phyloP scores from a whole-genome alignment of 2,797 vertebrate species.

The Takifugu rubripes region DNA sequence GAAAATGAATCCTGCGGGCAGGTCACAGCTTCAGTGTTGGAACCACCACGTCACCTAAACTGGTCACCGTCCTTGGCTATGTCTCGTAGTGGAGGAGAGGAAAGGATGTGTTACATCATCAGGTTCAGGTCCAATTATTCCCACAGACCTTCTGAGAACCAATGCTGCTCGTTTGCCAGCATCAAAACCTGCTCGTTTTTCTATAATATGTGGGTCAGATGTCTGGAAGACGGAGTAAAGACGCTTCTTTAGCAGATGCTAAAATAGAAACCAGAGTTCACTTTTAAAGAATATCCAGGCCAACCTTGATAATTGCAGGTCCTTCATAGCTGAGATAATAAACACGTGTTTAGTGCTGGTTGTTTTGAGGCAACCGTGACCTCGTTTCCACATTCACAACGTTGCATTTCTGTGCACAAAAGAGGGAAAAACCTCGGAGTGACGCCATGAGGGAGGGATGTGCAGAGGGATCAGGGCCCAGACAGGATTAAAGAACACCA shows the following conservation, averaged over 20 bases:
- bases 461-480: constrained; percentile 28
- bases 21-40: constrained; percentile 24
- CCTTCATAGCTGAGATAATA: not conserved
- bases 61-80: constrained; percentile 2
- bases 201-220: too few species aligned
- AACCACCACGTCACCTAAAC: constrained; percentile 4
- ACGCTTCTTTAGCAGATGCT: too few species aligned
- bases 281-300: too few species aligned
- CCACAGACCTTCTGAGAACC: constrained; percentile 2
- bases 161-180: not conserved
- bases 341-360: too few species aligned
- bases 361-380: too few species aligned
- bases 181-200: not conserved
- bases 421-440: not conserved
- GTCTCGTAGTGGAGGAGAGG: not conserved
- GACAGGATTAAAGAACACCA: constrained; percentile 73
- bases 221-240: too few species aligned
- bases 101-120: constrained; percentile 4
- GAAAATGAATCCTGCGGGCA: too few species aligned
- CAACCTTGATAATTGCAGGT: not conserved
- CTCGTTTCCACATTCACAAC: too few species aligned
- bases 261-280: too few species aligned
- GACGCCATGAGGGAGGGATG: constrained; percentile 4
- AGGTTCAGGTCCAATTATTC: not conserved
- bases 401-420: not conserved